Conservation (phyloP, 2,888 invertebrate species). For the Marasmarcha lunaedactyla region DNA sequence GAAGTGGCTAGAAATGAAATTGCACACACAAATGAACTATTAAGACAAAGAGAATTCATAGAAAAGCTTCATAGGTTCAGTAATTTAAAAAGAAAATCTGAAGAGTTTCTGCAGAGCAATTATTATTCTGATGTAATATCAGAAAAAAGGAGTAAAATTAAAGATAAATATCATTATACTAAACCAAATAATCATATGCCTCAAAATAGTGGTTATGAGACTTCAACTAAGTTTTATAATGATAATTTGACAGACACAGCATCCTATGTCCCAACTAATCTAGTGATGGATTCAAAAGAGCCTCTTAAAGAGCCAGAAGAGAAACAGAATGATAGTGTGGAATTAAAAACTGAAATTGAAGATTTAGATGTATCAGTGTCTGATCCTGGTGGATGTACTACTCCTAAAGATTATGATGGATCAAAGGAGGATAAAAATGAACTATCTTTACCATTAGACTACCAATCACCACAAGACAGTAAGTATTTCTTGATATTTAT, state of each 20-base stretch:
- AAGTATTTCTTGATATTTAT: constrained; percentile 26
- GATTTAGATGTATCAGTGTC: constrained; percentile 57
- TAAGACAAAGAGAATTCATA: constrained; percentile 53
- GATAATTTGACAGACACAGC: constrained; percentile 45
- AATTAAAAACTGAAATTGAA: constrained; percentile 60
- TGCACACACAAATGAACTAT: constrained; percentile 25
- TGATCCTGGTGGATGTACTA: constrained; percentile 51
- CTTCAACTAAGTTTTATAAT: constrained; percentile 43
- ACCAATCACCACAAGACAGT: constrained; percentile 60
- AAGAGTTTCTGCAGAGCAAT: constrained; percentile 53
- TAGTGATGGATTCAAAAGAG: constrained; percentile 32
- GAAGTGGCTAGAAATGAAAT: constrained; percentile 33
- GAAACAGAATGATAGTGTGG: constrained; percentile 29
- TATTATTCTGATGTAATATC: constrained; percentile 46
- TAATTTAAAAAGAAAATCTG: constrained; percentile 58
- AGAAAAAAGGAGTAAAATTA: constrained; percentile 53
- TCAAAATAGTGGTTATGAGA: constrained; percentile 38
- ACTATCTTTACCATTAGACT: constrained; percentile 36
- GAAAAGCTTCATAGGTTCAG: constrained; percentile 56
- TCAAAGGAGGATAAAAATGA: constrained; percentile 44
- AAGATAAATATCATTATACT: constrained; percentile 39
- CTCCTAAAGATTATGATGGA: constrained; percentile 43
- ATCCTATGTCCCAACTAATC: constrained; percentile 27
- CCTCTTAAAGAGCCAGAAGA: constrained; percentile 27
- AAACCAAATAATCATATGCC: constrained; percentile 31